phyloP scores from a whole-genome alignment of 2,113 vertebrate species.

The Urocolius indicus region DNA sequence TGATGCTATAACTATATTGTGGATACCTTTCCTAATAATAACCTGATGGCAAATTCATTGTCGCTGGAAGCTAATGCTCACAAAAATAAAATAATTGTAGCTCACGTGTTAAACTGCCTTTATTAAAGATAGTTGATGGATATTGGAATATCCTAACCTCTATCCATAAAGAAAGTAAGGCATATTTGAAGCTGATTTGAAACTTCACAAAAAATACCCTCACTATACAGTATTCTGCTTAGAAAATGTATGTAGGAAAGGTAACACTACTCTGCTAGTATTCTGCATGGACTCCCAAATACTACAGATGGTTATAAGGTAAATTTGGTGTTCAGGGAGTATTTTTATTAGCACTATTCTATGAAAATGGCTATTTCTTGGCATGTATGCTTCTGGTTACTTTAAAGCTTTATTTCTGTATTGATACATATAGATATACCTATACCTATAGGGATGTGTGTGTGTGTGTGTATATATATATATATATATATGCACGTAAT shows the following conservation, averaged over 20 bases:
- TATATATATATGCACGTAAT: too few relatives aligned
- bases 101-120: not conserved
- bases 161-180: not conserved
- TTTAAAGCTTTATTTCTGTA: not conserved
- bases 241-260: not conserved
- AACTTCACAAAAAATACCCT: not conserved
- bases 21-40: not conserved
- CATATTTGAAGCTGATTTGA: not conserved
- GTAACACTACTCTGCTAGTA: not conserved
- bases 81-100: not conserved
- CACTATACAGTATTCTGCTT: not conserved
- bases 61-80: not conserved
- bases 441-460: not conserved
- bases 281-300: not conserved
- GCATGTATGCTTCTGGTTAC: not conserved
- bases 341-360: not conserved
- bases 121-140: not conserved
- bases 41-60: not conserved
- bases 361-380: not conserved
- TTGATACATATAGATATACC: too few relatives aligned
- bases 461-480: not conserved
- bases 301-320: not conserved
- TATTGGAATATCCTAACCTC: not conserved
- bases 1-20: not conserved
- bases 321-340: rapidly evolving